Percentiles rank a stretch among this genome's conserved stretches.
These are phyloP conservation scores for Malacoraja senta DNA, from an alignment of 2,797 vertebrate species.

Conservation along the genomic window DNA sequence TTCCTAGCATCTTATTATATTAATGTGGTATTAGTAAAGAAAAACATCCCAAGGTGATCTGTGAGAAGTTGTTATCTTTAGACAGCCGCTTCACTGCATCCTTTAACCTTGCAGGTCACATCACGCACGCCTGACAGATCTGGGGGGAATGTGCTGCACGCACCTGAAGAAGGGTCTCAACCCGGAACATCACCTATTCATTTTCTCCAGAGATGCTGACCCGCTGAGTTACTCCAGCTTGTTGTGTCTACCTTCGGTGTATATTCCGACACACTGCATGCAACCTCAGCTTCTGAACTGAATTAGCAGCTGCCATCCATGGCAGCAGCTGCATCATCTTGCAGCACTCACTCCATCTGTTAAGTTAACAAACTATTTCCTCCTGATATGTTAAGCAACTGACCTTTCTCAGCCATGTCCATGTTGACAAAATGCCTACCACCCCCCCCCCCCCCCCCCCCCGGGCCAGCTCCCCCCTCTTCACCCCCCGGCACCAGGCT, in stretches of 20 bases:
- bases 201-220: no score
- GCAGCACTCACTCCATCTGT: neutral
- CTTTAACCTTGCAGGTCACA: neutral
- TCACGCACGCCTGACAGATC: no score
- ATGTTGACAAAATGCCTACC: no score
- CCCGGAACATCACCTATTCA: no score
- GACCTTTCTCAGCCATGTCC: neutral
- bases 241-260: no score
- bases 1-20: constrained; percentile 9
- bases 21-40: neutral
- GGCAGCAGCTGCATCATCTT: neutral
- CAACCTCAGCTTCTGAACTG: neutral
- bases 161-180: neutral
- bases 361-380: neutral
- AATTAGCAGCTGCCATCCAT: neutral
- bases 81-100: neutral
- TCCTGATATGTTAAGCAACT: neutral
- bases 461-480: no score
- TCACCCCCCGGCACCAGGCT: no score
- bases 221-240: no score
- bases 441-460: no score
- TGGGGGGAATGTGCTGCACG: no score
- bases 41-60: neutral
- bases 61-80: neutral
- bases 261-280: no score